phyloP scores from a whole-genome alignment of 2,113 vertebrate species.

The Tympanuchus pallidicinctus region DNA sequence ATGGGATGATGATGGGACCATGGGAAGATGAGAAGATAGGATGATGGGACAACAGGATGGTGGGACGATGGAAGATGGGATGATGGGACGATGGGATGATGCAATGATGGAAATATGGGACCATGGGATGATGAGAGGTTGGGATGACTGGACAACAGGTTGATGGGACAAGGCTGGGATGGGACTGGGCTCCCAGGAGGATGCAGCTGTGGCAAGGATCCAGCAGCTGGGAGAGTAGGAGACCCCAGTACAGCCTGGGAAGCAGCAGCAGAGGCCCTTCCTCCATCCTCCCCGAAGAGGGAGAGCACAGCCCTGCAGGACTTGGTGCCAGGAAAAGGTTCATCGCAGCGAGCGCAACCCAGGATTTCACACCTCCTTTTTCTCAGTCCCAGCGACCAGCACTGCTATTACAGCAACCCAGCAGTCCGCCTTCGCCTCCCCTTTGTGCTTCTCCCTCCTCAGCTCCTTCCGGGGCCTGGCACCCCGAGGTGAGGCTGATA shows the following conservation, averaged over 20 bases:
- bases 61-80: no score
- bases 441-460: neutral
- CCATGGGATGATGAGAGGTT: neutral
- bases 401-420: neutral
- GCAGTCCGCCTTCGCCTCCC: neutral
- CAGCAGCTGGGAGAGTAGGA: neutral
- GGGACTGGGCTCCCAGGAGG: neutral
- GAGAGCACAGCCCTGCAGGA: rapidly evolving
- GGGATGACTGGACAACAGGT: neutral
- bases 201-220: rapidly evolving
- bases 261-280: neutral
- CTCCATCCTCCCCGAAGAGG: rapidly evolving
- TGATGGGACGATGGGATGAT: neutral
- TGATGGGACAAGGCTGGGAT: neutral
- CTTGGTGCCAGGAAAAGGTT: neutral
- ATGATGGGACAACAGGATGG: no score
- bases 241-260: rapidly evolving
- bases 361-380: neutral
- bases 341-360: neutral
- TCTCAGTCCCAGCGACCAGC: neutral
- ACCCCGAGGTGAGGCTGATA: neutral
- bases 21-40: neutral
- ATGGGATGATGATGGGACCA: neutral
- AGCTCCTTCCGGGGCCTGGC: neutral
- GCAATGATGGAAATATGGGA: neutral